Percentiles rank a stretch among this genome's conserved stretches.
Evolutionary conservation across 2,113 vertebrate genomes (phyloP).

Genomic region (Microcebus ravelobensis): DNA sequence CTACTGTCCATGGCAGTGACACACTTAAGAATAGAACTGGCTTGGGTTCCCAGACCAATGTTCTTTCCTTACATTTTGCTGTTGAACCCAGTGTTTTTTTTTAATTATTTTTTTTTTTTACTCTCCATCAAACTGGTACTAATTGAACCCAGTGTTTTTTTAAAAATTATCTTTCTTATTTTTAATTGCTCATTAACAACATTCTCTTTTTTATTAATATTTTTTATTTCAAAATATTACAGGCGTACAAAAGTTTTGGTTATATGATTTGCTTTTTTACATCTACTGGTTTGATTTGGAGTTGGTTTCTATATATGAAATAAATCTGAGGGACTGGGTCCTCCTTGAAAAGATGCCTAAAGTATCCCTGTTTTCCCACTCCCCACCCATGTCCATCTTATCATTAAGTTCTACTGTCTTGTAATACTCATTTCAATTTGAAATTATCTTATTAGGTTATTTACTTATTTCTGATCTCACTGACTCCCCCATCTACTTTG

Average conservation of each 20-base stretch:
- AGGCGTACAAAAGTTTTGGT: too few relatives aligned
- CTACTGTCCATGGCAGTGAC: background rate
- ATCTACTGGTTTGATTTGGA: background rate
- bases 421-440: background rate
- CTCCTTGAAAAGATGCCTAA: background rate
- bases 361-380: background rate
- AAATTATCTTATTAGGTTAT: background rate
- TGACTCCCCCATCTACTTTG: background rate
- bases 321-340: background rate
- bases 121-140: too few relatives aligned
- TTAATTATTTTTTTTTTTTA: too few relatives aligned
- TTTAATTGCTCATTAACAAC: constrained; percentile 34
- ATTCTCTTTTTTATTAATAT: background rate
- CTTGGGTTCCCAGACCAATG: background rate
- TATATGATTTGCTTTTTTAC: too few relatives aligned
- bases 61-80: background rate
- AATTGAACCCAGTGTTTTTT: background rate
- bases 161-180: constrained; percentile 47
- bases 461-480: background rate
- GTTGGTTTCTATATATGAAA: background rate
- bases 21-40: background rate
- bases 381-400: background rate
- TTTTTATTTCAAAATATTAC: too few relatives aligned
- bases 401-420: background rate
- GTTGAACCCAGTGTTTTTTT: background rate